Base-by-base conservation (phyloP, 2,888 invertebrate genomes). In the Epicampocera succincta region DNA sequence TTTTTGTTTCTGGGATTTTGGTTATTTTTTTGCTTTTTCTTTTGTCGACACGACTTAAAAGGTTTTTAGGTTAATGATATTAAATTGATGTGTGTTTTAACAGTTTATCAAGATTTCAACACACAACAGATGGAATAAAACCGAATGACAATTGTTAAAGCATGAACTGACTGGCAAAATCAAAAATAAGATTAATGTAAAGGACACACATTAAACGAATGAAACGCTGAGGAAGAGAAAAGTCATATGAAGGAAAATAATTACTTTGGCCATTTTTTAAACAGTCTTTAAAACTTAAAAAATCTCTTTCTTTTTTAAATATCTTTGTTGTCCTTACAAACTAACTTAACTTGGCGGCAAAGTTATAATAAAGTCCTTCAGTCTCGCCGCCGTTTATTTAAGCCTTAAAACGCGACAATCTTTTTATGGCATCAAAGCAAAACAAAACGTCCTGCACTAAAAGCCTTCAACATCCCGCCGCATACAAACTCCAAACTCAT, bases 21-120 rank as follows among this genome's bases (percentile, higher is more conserved):
- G 56, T 56, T 33, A 4, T 29, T 52, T n/a, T 11, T 25, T 9
- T 29, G 21, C 9, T 38, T 25, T 60, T 42, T 48, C n/a, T 75
- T 68, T 42, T 71, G 44, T 66, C 60, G 33, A 66, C 56, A 65
- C 50, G 58, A 33, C 33, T 73, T 72, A 60, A 72, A 73, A 78
- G 78, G 78, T 78, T 78, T 82, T 78, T 29, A 82, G 82, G 82
- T 78, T 82, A 82, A 82, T 82, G 82, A 82, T 66, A 78, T 82
- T 71, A 75, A 82, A 82, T 78, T 82, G 82, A 74, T 76, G 69
- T 58, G 66, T 71, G 56, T 68, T 69, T 58, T 65, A 42, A 42
- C 12, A 50, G 60, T 58, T 74, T 60, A 60, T 75, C 66, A 66
- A 25, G 33, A 60, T 78, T 21, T 66, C 21, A 58, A 15, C 29